phyloP scores from a whole-genome alignment of 2,797 vertebrate species.

The Oryzias dopingdopingensis region DNA sequence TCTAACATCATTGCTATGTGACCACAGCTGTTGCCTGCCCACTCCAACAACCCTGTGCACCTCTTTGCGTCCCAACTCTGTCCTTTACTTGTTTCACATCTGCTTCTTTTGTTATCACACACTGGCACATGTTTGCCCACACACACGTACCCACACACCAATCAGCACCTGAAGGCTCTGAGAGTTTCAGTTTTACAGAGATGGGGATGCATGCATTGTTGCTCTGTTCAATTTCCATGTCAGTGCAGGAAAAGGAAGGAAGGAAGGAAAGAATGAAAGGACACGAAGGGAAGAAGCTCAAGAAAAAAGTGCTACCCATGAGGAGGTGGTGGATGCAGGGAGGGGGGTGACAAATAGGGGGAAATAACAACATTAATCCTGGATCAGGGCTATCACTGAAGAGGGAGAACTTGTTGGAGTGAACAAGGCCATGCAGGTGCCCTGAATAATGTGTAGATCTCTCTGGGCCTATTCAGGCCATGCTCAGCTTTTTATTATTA shows the following conservation, averaged over 20 bases:
- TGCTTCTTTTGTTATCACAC: slow-evolving; percentile 8
- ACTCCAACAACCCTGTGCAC: slow-evolving; percentile 19
- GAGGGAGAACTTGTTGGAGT: slow-evolving; percentile 21
- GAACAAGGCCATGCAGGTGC: slow-evolving; percentile 44
- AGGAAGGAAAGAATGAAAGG: slow-evolving; percentile 29
- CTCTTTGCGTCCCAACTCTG: slow-evolving; percentile 7
- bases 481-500: slow-evolving; percentile 26
- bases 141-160: slow-evolving; percentile 7
- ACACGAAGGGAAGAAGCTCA: slow-evolving; percentile 24
- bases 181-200: slow-evolving; percentile 51
- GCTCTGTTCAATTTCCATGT: slow-evolving; percentile 61
- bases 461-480: not conserved
- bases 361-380: slow-evolving; percentile 50
- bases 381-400: slow-evolving; percentile 34
- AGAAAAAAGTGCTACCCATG: slow-evolving; percentile 19
- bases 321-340: slow-evolving; percentile 4
- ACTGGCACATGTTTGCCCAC: slow-evolving; percentile 5
- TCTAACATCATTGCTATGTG: slow-evolving; percentile 56
- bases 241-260: slow-evolving; percentile 36
- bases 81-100: slow-evolving; percentile 3
- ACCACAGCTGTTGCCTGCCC: slow-evolving; percentile 14
- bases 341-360: slow-evolving; percentile 34
- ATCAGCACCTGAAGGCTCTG: slow-evolving; percentile 35
- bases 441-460: slow-evolving; percentile 31
- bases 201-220: slow-evolving; percentile 54